Conservation (phyloP, 2,113 vertebrate species). For the Thermophis baileyi region DNA sequence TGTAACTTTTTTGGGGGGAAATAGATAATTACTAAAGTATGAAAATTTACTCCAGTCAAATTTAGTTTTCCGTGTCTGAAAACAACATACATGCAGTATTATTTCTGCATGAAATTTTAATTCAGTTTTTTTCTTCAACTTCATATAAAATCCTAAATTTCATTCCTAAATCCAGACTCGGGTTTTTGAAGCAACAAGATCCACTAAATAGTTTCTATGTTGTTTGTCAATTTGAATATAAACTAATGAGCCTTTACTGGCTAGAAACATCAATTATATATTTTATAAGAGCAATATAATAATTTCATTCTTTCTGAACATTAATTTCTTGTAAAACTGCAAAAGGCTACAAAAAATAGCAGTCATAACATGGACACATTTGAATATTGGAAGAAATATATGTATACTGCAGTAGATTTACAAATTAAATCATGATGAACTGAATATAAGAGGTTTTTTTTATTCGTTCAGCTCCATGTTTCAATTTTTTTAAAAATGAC, state of each 20-base stretch:
- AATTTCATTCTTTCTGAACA: slow-evolving; percentile 3
- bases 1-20: neutral
- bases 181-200: neutral
- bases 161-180: neutral
- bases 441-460: neutral
- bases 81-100: neutral
- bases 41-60: neutral
- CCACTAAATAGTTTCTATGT: neutral
- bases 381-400: slow-evolving; percentile 14
- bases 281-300: slow-evolving; percentile 12
- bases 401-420: neutral
- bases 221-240: neutral
- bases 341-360: neutral
- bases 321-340: accelerated
- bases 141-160: neutral
- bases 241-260: neutral
- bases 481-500: neutral
- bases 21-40: neutral
- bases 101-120: neutral
- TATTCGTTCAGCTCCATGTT: neutral
- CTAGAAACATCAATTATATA: neutral
- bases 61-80: neutral
- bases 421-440: neutral
- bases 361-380: neutral
- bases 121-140: neutral